phyloP scores from a whole-genome alignment of 2,888 invertebrate genomes.

The Cataglyphis altisquamis region DNA sequence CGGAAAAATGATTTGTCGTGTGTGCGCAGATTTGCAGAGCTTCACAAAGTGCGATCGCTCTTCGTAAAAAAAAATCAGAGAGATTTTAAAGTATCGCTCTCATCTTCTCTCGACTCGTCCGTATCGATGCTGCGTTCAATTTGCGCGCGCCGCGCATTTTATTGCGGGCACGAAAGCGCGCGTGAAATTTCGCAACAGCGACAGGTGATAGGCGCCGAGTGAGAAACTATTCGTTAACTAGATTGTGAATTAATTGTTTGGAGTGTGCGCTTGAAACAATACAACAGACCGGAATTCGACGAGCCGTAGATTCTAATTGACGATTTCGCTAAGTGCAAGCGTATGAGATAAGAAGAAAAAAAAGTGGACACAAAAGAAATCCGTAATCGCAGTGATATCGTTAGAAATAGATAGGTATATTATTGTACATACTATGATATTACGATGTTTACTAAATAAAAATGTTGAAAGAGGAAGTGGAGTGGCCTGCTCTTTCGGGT shows the following conservation, averaged over 20 bases:
- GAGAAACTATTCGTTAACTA: slow-evolving; percentile 52
- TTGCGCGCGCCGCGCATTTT: slow-evolving; percentile 42
- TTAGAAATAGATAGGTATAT: slow-evolving; percentile 83
- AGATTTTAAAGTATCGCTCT: not conserved
- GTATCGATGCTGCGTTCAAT: slow-evolving; percentile 30
- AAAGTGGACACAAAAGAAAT: slow-evolving; percentile 56
- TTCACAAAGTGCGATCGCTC: slow-evolving; percentile 4
- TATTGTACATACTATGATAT: slow-evolving; percentile 82
- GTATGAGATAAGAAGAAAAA: slow-evolving; percentile 42
- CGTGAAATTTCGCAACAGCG: slow-evolving; percentile 33
- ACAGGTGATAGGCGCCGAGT: slow-evolving; percentile 18
- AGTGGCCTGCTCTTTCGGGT: slow-evolving; percentile 46
- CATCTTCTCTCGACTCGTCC: slow-evolving; percentile 47
- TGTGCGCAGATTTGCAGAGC: not conserved
- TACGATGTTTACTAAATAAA: slow-evolving; percentile 83
- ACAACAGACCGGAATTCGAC: slow-evolving; percentile 48
- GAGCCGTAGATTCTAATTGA: slow-evolving; percentile 64
- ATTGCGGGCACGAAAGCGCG: slow-evolving; percentile 4
- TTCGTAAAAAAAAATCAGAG: not conserved
- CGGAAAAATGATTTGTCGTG: not conserved
- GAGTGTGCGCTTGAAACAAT: slow-evolving; percentile 24
- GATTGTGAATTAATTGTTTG: slow-evolving; percentile 45
- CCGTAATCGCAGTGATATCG: slow-evolving; percentile 81
- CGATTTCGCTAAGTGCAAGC: slow-evolving; percentile 55
- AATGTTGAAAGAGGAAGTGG: slow-evolving; percentile 71